These are phyloP conservation scores for Malachius bipustulatus DNA, from an alignment of 2,888 invertebrate genomes.

Conservation along the genomic window DNA sequence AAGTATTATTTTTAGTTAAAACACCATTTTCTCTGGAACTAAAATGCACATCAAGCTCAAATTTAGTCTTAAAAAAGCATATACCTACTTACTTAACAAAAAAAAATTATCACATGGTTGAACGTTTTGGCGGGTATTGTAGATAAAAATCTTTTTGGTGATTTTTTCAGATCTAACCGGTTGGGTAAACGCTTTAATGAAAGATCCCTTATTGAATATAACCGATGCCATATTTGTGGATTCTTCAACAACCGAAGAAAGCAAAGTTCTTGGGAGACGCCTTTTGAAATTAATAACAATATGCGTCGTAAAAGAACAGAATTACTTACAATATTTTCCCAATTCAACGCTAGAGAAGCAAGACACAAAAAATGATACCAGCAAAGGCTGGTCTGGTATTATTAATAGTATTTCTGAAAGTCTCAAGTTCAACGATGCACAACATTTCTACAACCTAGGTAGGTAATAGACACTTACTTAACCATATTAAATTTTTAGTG, in stretches of 20 bases:
- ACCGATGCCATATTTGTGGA: conserved; percentile 27
- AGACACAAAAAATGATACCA: conserved; percentile 17
- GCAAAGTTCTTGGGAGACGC: conserved; percentile 29
- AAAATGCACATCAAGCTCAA: too few relatives aligned
- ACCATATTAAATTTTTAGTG: too few relatives aligned
- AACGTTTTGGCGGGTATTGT: too few relatives aligned
- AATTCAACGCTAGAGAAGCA: conserved; percentile 11
- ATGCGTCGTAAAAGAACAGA: conserved; percentile 30
- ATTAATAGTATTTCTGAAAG: conserved; percentile 39
- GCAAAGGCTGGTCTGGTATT: conserved; percentile 35
- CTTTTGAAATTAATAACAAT: conserved; percentile 31
- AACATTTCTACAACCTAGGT: conserved; percentile 47
- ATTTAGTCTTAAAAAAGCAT: too few relatives aligned
- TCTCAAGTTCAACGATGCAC: conserved; percentile 40
- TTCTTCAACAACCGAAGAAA: conserved; percentile 22
- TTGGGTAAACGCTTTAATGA: conserved; percentile 31
- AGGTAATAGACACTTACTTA: too few relatives aligned
- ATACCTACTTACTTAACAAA: too few relatives aligned
- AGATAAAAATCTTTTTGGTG: too few relatives aligned
- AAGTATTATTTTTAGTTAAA: too few relatives aligned
- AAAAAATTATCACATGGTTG: too few relatives aligned
- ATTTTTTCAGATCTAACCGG: conserved; percentile 23
- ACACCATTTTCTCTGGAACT: too few relatives aligned
- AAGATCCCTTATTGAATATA: conserved; percentile 26
- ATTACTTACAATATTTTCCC: conserved; percentile 23